A percentile compares a stretch with the other conserved stretches of the same genome.
Evolutionary conservation across 2,113 vertebrate species (phyloP).

Genomic region (Acrocephalus kingi): DNA sequence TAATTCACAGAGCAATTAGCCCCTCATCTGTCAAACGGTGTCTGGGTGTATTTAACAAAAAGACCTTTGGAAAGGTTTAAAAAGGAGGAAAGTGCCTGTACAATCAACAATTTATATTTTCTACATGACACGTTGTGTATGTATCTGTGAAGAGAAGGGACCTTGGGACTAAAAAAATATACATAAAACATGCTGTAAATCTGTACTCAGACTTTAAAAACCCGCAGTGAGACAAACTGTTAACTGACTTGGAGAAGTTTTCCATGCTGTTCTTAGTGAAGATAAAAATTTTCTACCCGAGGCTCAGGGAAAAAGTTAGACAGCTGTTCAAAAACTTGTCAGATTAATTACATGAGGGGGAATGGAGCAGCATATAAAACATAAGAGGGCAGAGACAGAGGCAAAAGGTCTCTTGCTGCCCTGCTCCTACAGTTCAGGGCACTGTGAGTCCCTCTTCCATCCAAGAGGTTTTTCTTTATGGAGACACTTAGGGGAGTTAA

Average conservation of each 20-base stretch:
- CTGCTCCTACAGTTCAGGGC: neutral
- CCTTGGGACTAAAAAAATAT: conserved; percentile 79
- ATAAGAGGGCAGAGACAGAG: neutral
- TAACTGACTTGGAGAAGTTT: conserved; percentile 65
- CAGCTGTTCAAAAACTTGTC: conserved; percentile 44
- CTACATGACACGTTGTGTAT: conserved; percentile 82
- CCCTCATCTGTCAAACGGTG: conserved; percentile 87
- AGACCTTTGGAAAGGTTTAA: conserved; percentile 84
- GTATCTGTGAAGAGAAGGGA: conserved; percentile 77
- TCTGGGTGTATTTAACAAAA: conserved; percentile 86
- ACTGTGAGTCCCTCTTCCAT: neutral
- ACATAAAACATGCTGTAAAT: conserved; percentile 78
- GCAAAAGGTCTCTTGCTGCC: neutral
- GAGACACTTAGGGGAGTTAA: neutral
- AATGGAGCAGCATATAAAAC: conserved; percentile 4
- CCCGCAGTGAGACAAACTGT: conserved; percentile 51
- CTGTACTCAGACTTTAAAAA: conserved; percentile 70
- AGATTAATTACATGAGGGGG: conserved; percentile 35
- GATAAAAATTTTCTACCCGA: neutral
- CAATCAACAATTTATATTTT: conserved; percentile 86
- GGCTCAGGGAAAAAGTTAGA: neutral
- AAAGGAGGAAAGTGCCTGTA: conserved; percentile 80
- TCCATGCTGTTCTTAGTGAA: neutral
- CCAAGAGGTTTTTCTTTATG: neutral
- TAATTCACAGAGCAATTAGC: conserved; percentile 91